These are phyloP conservation scores for Pleuronectes platessa DNA, from an alignment of 2,113 vertebrate genomes.

Conservation along the genomic window DNA sequence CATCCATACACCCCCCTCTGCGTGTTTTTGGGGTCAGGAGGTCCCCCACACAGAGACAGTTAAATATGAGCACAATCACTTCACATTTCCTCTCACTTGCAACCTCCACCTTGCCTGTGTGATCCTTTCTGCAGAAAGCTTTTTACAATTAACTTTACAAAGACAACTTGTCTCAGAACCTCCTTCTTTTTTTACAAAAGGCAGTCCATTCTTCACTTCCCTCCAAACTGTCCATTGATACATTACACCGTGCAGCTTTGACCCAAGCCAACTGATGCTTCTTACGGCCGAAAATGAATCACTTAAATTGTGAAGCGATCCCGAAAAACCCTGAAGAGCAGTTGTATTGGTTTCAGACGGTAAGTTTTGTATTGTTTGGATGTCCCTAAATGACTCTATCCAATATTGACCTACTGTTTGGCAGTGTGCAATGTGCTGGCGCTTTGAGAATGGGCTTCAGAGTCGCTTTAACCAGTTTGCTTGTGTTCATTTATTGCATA, in stretches of 20 bases:
- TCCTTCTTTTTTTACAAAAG: neutral
- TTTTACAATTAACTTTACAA: no score
- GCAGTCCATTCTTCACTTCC: neutral
- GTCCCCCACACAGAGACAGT: no score
- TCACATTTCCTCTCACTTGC: no score
- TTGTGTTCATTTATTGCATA: constrained; percentile 33
- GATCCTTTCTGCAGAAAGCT: no score
- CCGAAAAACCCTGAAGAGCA: neutral
- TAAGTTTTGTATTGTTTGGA: constrained; percentile 11
- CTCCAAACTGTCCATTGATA: constrained; percentile 2
- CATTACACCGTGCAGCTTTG: neutral
- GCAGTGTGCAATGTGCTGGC: constrained; percentile 3
- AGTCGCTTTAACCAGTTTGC: constrained; percentile 30
- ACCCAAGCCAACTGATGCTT: neutral
- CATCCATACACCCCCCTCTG: no score
- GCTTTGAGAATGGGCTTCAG: constrained; percentile 16
- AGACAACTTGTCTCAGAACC: no score
- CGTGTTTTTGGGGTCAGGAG: no score
- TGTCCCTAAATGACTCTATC: neutral
- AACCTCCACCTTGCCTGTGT: no score
- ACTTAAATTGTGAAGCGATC: neutral
- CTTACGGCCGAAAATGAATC: constrained; percentile 10
- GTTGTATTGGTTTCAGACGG: neutral
- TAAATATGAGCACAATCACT: no score
- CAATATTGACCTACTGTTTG: constrained; percentile 1